Conservation (phyloP, 2,888 invertebrate species). For the Pseudococcus jackbeardsleyi region DNA sequence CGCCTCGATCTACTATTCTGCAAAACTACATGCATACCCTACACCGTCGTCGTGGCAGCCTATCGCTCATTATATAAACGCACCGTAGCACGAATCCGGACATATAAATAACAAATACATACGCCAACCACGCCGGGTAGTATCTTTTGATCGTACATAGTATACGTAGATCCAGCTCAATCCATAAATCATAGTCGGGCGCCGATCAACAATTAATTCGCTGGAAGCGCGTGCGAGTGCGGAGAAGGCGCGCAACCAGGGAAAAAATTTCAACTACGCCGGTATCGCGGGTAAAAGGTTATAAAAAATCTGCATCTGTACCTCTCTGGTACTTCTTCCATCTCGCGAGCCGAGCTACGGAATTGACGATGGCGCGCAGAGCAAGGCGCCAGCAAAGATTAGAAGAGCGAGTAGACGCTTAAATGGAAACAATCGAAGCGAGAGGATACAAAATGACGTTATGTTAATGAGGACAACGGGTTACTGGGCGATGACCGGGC, state of each 20-base stretch:
- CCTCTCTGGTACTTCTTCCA: background rate
- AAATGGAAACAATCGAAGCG: slow-evolving; percentile 33
- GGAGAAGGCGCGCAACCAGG: background rate
- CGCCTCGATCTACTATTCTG: background rate
- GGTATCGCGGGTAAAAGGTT: background rate
- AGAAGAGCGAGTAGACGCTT: slow-evolving; percentile 23
- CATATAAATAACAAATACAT: background rate
- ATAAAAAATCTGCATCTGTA: slow-evolving; percentile 17
- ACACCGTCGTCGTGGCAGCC: background rate
- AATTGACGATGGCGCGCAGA: background rate
- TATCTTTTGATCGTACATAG: background rate
- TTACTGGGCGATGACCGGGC: slow-evolving; percentile 64
- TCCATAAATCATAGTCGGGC: slow-evolving; percentile 40
- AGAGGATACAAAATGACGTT: slow-evolving; percentile 46
- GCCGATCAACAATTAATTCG: slow-evolving; percentile 33
- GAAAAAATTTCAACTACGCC: slow-evolving; percentile 16
- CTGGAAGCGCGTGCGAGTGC: background rate
- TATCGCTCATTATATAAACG: slow-evolving; percentile 26
- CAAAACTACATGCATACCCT: background rate
- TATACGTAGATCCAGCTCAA: background rate
- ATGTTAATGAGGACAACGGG: slow-evolving; percentile 65
- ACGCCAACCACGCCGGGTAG: background rate
- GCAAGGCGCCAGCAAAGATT: slow-evolving; percentile 11
- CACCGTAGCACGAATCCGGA: slow-evolving; percentile 37
- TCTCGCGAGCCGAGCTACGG: no score